Evolutionary conservation across 2,888 invertebrate species (phyloP).

Genomic region (Tolmerus cingulatus): DNA sequence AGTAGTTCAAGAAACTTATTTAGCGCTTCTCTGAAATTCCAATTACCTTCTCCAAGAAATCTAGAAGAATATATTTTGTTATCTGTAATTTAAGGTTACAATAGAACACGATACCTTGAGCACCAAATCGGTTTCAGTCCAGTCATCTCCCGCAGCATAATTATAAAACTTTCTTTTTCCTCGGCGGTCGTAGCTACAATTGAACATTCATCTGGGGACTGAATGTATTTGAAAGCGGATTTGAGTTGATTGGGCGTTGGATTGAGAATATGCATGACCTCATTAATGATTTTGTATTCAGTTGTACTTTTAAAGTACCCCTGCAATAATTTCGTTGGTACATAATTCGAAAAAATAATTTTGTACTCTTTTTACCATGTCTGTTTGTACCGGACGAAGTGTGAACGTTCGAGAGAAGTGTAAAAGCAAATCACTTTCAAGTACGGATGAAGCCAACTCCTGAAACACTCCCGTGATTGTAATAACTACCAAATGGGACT

Average conservation of each 20-base stretch:
- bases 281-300: slow-evolving; percentile 49
- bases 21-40: slow-evolving; percentile 46
- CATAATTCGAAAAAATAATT: too few relatives aligned
- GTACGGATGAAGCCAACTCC: background rate
- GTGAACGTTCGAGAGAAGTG: slow-evolving; percentile 48
- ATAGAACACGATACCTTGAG: slow-evolving; percentile 39
- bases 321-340: slow-evolving; percentile 3
- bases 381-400: slow-evolving; percentile 24
- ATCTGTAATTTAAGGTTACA: background rate
- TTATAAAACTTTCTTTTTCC: slow-evolving; percentile 46
- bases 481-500: slow-evolving; percentile 5
- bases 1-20: slow-evolving; percentile 36
- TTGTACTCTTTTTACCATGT: slow-evolving; percentile 28
- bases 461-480: slow-evolving; percentile 42
- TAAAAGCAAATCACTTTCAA: slow-evolving; percentile 46
- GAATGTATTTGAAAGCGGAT: slow-evolving; percentile 42
- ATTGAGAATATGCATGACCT: slow-evolving; percentile 36
- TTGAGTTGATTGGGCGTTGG: slow-evolving; percentile 43
- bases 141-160: slow-evolving; percentile 48
- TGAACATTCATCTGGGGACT: background rate
- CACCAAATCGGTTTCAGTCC: slow-evolving; percentile 46
- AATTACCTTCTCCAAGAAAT: slow-evolving; percentile 44
- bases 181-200: slow-evolving; percentile 26
- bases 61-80: background rate
- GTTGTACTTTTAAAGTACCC: slow-evolving; percentile 45